These are phyloP conservation scores for Cyrtonyx montezumae DNA, from an alignment of 2,113 vertebrate genomes.

Conservation along the genomic window DNA sequence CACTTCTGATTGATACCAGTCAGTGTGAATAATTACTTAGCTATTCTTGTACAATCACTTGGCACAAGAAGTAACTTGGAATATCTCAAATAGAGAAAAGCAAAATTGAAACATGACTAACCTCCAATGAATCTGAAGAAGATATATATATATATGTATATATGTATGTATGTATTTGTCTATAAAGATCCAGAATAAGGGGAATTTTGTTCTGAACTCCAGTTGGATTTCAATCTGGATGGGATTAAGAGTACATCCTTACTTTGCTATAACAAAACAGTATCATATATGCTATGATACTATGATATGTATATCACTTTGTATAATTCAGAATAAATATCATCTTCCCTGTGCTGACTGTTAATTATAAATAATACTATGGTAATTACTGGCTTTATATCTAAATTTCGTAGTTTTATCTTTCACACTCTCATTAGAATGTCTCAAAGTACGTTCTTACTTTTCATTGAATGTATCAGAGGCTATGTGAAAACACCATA, in stretches of 20 bases:
- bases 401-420: not conserved
- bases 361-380: not conserved
- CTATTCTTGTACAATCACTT: not conserved
- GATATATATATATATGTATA: too few relatives aligned
- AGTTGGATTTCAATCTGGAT: not conserved
- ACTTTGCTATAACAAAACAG: not conserved
- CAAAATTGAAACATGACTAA: not conserved
- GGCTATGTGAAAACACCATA: conserved; percentile 14
- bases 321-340: not conserved
- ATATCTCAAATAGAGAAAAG: not conserved
- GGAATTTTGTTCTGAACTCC: not conserved
- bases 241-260: not conserved
- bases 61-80: not conserved
- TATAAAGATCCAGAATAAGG: not conserved
- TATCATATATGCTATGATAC: too few relatives aligned
- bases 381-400: not conserved
- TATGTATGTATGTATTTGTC: not conserved
- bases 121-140: not conserved
- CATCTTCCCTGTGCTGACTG: not conserved
- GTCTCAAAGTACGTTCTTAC: not conserved
- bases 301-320: not conserved
- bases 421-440: not conserved
- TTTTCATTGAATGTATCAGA: not conserved
- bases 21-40: not conserved
- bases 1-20: not conserved